Base-by-base conservation (phyloP, 2,797 vertebrate species). In the Salmo trutta region DNA sequence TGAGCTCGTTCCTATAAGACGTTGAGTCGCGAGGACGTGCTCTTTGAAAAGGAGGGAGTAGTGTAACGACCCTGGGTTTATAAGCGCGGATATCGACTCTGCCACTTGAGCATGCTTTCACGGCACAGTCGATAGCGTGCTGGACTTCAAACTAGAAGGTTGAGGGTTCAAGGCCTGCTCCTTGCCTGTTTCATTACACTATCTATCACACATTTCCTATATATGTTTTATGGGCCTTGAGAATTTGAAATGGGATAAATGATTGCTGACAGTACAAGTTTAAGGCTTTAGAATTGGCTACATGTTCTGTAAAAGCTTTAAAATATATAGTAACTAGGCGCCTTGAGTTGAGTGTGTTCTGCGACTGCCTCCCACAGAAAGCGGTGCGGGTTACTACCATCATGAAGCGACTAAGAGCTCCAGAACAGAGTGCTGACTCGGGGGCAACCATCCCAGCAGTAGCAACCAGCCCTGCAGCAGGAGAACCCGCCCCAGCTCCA, bases 321-420 rank as follows among this genome's bases (percentile, higher is more conserved):
- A 67, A 31, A 31, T 6, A 33, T 41, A 56, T 19, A 31, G 3
- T 2, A 27, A 93, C 66, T 6, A 74, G 17, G 36, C 0, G 8
- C 33, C 71, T 21, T 31, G 41, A 73, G 29, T n/a, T 72, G 27
- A n/a, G 7, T 67, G 4, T 56, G 7, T 53, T 80, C 24, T 76
- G 41, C 41, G 10, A 47, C 41, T 47, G 41, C 93, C 64, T 72
- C 71, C 84, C 66, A 19, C 93, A 99, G 98, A 99, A 99, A 95
- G 97, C 98, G 0, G 97, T 99, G 73, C 95, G 97, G 75, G 97
- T 99, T 87, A 99, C 98, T 69, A 98, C 98, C 69, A 97, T 99
- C 87, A 99, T 99, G 98, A 99, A 99, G 87, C 93, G 97, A 76
- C 94, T 98, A 81, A 92, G 97, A 82, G 95, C 94, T 0, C 97